Percentiles rank a stretch among this genome's conserved stretches.
Conservation (phyloP, 2,888 invertebrate genomes). For the Enchytraeus crypticus region DNA sequence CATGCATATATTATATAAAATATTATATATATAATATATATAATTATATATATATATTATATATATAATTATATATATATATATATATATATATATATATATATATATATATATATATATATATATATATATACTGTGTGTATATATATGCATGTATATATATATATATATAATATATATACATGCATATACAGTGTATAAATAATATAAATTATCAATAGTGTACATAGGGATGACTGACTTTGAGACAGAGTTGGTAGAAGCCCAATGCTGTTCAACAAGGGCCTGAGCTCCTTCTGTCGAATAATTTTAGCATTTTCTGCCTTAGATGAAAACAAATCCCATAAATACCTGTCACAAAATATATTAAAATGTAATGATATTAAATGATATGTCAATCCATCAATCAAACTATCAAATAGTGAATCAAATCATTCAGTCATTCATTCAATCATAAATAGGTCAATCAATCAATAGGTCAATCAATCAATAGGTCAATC, state of each 20-base stretch:
- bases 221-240: slow-evolving; percentile 5
- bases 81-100: too few relatives aligned
- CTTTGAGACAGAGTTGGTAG: slow-evolving; percentile 26
- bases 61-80: not conserved
- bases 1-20: too few relatives aligned
- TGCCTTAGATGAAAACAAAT: slow-evolving; percentile 15
- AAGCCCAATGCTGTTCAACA: slow-evolving; percentile 20
- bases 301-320: slow-evolving; percentile 16
- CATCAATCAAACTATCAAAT: too few relatives aligned
- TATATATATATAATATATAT: not conserved
- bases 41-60: not conserved
- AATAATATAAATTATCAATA: not conserved
- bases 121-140: not conserved
- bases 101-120: too few relatives aligned
- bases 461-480: too few relatives aligned
- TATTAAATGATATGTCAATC: too few relatives aligned
- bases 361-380: too few relatives aligned
- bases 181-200: not conserved
- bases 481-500: too few relatives aligned
- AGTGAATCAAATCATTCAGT: too few relatives aligned
- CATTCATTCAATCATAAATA: too few relatives aligned
- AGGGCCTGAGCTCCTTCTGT: slow-evolving; percentile 14
- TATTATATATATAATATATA: too few relatives aligned
- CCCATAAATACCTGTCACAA: slow-evolving; percentile 19
- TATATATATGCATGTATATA: not conserved